phyloP scores from a whole-genome alignment of 1,140 invertebrate genomes.

The Drosophila lini region DNA sequence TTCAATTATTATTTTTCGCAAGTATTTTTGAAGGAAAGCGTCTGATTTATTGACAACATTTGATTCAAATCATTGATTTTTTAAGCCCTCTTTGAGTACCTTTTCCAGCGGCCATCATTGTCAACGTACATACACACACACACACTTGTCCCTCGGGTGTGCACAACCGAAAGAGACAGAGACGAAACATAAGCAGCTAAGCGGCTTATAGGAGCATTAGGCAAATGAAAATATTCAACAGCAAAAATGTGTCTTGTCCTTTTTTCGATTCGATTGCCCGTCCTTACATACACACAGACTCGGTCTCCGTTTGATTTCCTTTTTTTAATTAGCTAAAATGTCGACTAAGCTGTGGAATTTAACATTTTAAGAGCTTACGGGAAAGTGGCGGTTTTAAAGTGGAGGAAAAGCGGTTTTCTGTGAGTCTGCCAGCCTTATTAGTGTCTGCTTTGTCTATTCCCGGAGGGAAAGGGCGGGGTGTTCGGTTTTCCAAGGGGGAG shows the following conservation, averaged over 20 bases:
- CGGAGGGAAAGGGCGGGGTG: conserved; percentile 5
- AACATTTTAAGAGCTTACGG: conserved; percentile 28
- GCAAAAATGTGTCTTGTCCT: conserved; percentile 42
- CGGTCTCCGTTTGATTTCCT: conserved; percentile 8
- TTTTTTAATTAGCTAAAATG: conserved; percentile 74
- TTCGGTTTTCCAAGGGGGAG: conserved; percentile 18
- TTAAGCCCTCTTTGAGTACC: conserved; percentile 13
- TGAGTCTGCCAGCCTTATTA: conserved; percentile 61
- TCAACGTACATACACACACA: conserved; percentile 8
- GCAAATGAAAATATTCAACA: conserved; percentile 71
- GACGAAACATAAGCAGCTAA: conserved; percentile 44
- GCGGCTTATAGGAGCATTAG: conserved; percentile 75
- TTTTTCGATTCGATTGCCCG: conserved; percentile 47
- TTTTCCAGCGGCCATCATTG: conserved; percentile 33
- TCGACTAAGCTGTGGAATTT: conserved; percentile 44
- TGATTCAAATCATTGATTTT: conserved; percentile 17
- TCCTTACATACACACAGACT: conserved; percentile 3
- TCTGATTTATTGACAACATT: conserved; percentile 14
- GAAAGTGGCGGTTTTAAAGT: conserved; percentile 13
- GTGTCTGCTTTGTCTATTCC: conserved; percentile 61
- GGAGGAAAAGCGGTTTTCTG: conserved; percentile 4
- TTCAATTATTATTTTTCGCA: conserved; percentile 1
- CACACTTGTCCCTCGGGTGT: conserved; percentile 4
- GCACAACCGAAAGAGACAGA: conserved; percentile 8
- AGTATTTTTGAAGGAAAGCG: background rate